Conservation (phyloP, 2,797 vertebrate genomes). For the Vipera latastei region DNA sequence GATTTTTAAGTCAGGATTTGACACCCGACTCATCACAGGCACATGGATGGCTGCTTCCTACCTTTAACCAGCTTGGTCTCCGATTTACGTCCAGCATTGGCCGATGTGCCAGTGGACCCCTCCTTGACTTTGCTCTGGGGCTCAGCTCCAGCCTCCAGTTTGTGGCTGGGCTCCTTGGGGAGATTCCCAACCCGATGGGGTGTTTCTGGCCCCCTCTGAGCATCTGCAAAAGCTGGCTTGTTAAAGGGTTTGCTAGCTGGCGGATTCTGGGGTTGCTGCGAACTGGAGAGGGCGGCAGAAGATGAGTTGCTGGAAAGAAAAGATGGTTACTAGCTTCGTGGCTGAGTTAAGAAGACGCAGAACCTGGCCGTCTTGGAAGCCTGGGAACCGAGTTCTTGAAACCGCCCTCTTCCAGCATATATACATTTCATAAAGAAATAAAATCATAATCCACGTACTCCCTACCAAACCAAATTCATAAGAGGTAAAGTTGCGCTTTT, state of each 20-base stretch:
- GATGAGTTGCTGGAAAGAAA: conserved; percentile 43
- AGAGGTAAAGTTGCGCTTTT: not conserved
- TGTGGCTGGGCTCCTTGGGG: conserved; percentile 28
- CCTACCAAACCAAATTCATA: not conserved
- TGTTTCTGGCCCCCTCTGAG: conserved; percentile 35
- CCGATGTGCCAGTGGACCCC: not conserved
- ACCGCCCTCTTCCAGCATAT: not conserved
- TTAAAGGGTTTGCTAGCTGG: conserved; percentile 16
- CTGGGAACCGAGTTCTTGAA: not conserved
- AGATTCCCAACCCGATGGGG: conserved; percentile 29
- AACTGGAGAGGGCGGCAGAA: conserved; percentile 7
- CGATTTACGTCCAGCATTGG: conserved; percentile 29
- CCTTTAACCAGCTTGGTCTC: conserved; percentile 42
- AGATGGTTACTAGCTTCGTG: not conserved
- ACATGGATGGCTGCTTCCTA: conserved; percentile 34
- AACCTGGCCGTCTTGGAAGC: no score
- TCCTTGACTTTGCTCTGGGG: not conserved
- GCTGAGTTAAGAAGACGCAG: not conserved
- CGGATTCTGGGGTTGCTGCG: conserved; percentile 49
- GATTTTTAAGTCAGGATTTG: not conserved
- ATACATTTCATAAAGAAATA: not conserved
- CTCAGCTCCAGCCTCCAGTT: not conserved
- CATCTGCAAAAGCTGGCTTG: conserved; percentile 15
- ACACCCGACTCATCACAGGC: not conserved
- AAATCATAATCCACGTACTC: not conserved